Conservation (phyloP, 2,888 invertebrate species). For the Drosophila pseudotalamancana region DNA sequence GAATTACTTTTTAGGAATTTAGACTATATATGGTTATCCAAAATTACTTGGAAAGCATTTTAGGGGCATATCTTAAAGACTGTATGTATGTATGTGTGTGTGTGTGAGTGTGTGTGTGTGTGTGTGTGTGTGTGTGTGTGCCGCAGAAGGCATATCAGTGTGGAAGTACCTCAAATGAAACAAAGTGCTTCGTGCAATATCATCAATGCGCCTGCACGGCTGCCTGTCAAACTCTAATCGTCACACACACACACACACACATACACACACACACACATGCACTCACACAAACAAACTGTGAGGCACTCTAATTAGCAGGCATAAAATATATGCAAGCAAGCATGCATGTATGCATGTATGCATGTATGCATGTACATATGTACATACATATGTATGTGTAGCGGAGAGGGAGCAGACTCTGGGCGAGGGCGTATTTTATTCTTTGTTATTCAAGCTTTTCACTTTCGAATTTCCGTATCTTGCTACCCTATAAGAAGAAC, state of each 20-base stretch:
- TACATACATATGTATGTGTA: too few relatives aligned
- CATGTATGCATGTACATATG: too few relatives aligned
- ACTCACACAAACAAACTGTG: constrained; percentile 17
- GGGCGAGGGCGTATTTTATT: constrained; percentile 21
- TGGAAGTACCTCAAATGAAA: background rate
- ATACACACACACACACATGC: constrained; percentile 2
- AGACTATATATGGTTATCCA: too few relatives aligned
- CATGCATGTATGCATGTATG: too few relatives aligned
- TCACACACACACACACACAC: constrained; percentile 9
- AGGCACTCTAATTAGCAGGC: constrained; percentile 67
- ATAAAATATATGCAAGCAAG: constrained; percentile 16
- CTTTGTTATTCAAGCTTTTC: constrained; percentile 44
- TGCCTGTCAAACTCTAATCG: constrained; percentile 28
- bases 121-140: too few relatives aligned
- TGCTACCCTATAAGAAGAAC: background rate
- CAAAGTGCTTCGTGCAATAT: constrained; percentile 17
- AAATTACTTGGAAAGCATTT: too few relatives aligned
- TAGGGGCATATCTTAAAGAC: too few relatives aligned
- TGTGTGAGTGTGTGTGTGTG: too few relatives aligned
- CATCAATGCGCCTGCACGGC: constrained; percentile 36
- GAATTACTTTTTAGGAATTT: too few relatives aligned
- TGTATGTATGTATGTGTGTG: too few relatives aligned
- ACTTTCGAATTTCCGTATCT: constrained; percentile 47
- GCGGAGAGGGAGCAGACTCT: background rate
- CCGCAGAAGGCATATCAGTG: constrained; percentile 26